Evolutionary conservation across 2,113 vertebrate species (phyloP), one percentile per base, ranked within the genome.

Genomic region (Lagopus muta): DNA sequence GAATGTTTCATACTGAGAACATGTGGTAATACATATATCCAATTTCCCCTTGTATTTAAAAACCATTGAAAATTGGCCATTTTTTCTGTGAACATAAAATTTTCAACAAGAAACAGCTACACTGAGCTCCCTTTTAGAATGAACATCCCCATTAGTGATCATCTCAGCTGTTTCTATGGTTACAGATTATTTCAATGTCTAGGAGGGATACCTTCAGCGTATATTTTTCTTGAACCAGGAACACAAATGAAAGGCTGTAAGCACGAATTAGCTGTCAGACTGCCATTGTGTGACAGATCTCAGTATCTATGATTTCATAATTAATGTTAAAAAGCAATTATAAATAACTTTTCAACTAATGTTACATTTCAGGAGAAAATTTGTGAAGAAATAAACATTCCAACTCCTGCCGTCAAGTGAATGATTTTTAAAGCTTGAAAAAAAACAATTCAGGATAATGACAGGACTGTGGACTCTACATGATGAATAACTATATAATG

Each of bases 361-460:
- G 2, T 32, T 38, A 25, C 30, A 82, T 8, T 70, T 80, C 52
- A 64, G 47, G n/a, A 73, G 73, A 88, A 11, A n/a, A 32, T 22
- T 61, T 7, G 48, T 55, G 17, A 50, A 30, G 43, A 89, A 62
- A 9, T n/a, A 79, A 89, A 64, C 30, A 82, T 54, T 4, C 20
- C 14, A 77, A 73, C 4, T 8, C 4, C 20, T 47, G 21, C 8
- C 62, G 7, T 54, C 83, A 38, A 69, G 30, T 15, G 48, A 87
- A 75, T 55, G 48, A 61, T 69, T 96, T 95, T 80, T 54, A 86
- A 93, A 82, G 9, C 11, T 55, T 52, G 60, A 85, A 75, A 25
- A 38, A 95, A 84, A 96, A 62, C n/a, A 93, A 80, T 79, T 86
- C 90, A 91, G 73, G 20, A 54, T 78, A 96, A 81, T 83, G 42